Base-by-base conservation (phyloP, 1,140 invertebrate species). In the Helicoverpa zea region DNA sequence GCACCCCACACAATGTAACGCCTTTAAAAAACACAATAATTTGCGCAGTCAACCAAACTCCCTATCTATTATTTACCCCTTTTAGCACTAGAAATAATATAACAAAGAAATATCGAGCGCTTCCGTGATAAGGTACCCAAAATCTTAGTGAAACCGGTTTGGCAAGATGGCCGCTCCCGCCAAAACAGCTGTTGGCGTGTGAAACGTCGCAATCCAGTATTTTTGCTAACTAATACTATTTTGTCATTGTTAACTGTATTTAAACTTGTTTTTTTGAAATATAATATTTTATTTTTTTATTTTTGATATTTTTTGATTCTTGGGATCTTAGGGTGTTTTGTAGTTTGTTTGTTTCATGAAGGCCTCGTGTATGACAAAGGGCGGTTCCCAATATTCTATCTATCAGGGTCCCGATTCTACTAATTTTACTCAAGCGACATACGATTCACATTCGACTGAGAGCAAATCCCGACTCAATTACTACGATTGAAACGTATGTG, bases 101-200 rank as follows among this genome's bases (percentile, higher is more conserved):
- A 43, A 43, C 35, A 43, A 43, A 43, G 35, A 43, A 30, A 30
- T 61, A 61, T 49, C 64, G 43, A 68, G 13, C 43, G 64, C 43
- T 68, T 68, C 64, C 64, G 13, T 68, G 23, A n/a, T 68, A 68
- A 3, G 64, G 43, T 49, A 11, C 43, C 13, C 23, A 9, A 58
- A 58, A 18, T 47, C 16, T n/a, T 18, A 13, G n/a, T 43, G 2
- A 68, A 68, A 68, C 64, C 0, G 3, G 64, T 68, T 66, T 66
- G 49, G 63, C 61, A 47, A 49, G 4, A 68, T 68, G 64, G 64
- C 64, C 16, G 0, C 43, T 68, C 64, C 64, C 64, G 64, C 64
- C 64, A 68, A 68, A 68, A 49, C 64, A 68, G 43, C 43, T 49
- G 64, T 43, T 5, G n/a, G 43, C 35, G 35, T 43, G 35, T 9